phyloP scores from a whole-genome alignment of 2,113 vertebrate genomes.

The Rhodinocichla rosea region DNA sequence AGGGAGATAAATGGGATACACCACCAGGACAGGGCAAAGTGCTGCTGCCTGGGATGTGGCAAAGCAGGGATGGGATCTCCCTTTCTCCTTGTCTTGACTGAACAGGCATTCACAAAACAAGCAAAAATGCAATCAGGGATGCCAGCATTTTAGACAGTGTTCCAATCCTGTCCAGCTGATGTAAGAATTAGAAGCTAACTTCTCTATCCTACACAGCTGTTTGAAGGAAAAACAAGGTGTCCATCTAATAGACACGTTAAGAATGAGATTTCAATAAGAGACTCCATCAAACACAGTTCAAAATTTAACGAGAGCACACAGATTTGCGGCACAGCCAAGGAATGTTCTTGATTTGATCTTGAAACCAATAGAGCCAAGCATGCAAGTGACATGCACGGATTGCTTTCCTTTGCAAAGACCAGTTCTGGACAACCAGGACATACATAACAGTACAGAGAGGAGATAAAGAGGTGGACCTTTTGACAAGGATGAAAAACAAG shows the following conservation, averaged over 20 bases:
- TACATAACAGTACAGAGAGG: not conserved
- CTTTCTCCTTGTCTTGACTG: not conserved
- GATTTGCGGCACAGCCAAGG: not conserved
- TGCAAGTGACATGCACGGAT: not conserved
- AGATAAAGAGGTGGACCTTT: not conserved
- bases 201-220: not conserved
- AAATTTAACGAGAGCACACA: not conserved
- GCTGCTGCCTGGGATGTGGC: too few relatives aligned
- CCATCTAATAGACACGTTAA: rapidly evolving
- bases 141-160: not conserved
- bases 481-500: not conserved
- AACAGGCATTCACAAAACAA: not conserved
- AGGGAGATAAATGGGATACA: not conserved
- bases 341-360: not conserved
- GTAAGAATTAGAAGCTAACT: not conserved
- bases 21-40: not conserved
- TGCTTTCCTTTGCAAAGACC: not conserved
- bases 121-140: not conserved
- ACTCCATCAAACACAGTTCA: not conserved
- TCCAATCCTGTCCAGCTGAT: not conserved
- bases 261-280: not conserved
- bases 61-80: not conserved
- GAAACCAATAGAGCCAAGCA: not conserved
- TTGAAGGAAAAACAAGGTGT: not conserved
- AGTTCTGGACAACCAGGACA: not conserved